These are phyloP conservation scores for Pomacea maculata DNA, from an alignment of 1,140 invertebrate species.

Conservation along the genomic window DNA sequence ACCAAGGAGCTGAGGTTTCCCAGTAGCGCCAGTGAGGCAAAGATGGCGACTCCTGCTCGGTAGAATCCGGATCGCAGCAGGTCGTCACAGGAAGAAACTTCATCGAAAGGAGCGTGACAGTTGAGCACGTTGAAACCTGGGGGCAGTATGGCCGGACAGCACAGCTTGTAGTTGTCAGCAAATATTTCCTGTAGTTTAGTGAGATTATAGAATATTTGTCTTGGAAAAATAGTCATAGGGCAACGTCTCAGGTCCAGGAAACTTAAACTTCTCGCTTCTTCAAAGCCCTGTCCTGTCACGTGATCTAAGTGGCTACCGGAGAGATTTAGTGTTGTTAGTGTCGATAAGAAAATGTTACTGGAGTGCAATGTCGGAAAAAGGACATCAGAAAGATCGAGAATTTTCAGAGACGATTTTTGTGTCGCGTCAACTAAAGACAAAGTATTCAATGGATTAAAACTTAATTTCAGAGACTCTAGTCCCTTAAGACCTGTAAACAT, in stretches of 20 bases:
- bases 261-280: not conserved
- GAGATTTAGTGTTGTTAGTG: not conserved
- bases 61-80: constrained; percentile 4
- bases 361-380: not conserved
- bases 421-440: not conserved
- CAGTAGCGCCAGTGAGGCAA: constrained; percentile 28
- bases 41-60: constrained; percentile 26
- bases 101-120: not conserved
- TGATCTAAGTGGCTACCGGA: not conserved
- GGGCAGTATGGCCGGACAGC: not conserved
- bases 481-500: not conserved
- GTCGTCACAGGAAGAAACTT: not conserved
- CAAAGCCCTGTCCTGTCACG: not conserved
- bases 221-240: not conserved
- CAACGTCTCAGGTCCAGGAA: not conserved
- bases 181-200: not conserved
- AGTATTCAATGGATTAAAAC: not conserved
- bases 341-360: not conserved
- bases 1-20: constrained; percentile 36
- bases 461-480: not conserved
- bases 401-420: not conserved
- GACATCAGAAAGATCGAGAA: not conserved
- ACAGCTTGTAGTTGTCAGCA: not conserved
- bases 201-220: not conserved
- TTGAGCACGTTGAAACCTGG: not conserved